Percentiles rank a stretch among this genome's conserved stretches.
Conservation (phyloP, 2,888 invertebrate species). For the Idaea aversata region DNA sequence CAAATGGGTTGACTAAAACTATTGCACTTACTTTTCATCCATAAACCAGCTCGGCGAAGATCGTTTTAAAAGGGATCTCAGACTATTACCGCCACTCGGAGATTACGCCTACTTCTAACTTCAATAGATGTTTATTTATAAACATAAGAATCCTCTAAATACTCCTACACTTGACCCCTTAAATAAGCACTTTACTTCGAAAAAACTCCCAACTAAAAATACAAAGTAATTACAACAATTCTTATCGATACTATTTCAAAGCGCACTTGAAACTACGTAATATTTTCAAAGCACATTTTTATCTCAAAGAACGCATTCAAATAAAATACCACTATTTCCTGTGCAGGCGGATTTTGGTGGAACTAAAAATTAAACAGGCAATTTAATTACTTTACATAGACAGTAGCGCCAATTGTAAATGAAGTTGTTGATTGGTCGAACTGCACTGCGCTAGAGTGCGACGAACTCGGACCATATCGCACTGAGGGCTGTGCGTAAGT, state of each 20-base stretch:
- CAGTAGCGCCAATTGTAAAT: neutral
- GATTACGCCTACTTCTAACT: neutral
- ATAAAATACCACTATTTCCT: constrained; percentile 4
- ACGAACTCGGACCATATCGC: constrained; percentile 69
- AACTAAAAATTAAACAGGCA: neutral
- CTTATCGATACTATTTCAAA: neutral
- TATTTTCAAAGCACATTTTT: constrained; percentile 35
- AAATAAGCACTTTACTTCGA: no score
- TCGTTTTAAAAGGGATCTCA: no score
- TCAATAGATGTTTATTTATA: neutral
- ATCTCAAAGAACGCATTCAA: constrained; percentile 52
- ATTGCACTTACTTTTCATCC: no score
- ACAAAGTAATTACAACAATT: neutral
- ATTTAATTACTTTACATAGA: neutral
- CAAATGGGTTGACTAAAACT: no score
- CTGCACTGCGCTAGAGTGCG: constrained; percentile 43
- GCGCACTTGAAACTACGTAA: neutral
- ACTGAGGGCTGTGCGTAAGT: constrained; percentile 40
- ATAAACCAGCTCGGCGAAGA: no score
- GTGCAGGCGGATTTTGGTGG: neutral
- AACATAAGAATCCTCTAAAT: neutral
- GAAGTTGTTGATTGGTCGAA: neutral
- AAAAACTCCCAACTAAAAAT: neutral
- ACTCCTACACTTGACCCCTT: neutral
- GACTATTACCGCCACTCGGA: neutral